Base-by-base conservation (phyloP, 1,140 invertebrate genomes). In the Caenorhabditis briggsae region DNA sequence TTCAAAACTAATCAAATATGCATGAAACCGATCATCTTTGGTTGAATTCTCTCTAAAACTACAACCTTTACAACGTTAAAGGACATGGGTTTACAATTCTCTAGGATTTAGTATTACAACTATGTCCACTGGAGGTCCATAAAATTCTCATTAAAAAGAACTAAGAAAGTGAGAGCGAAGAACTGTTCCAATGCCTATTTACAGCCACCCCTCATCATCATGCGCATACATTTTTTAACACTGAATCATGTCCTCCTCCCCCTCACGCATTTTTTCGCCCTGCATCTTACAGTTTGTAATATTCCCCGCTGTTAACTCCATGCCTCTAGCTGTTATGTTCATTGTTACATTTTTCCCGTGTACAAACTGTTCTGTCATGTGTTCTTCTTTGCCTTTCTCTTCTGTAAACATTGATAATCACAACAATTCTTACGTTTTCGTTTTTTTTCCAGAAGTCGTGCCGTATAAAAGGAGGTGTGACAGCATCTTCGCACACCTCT, bases 361-460 rank as follows among this genome's bases (percentile, higher is more conserved):
- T 50, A 78, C 70, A 78, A 78, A 78, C 70, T 46, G 70, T 50
- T 20, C 70, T 46, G 70, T 50, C 46, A 78, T 78, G 70, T 48
- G 70, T 50, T 78, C 70, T 50, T 78, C 11, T 78, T 23, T 23
- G 8, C n/a, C 20, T 41, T 78, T 48, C 33, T 46, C 14, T n/a
- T 78, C 70, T n/a, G 46, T 78, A 46, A 50, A 78, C 70, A 78
- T 78, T 78, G 70, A 78, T 78, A 78, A 78, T 78, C 70, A 78
- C 70, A 78, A 78, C 70, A 78, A 33, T 33, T 33, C 33, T 33
- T 33, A 33, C 33, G 33, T 78, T 23, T 78, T 20, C 33, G 2
- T 41, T 3, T 50, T 78, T 78, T 78, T 78, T 78, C 46, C 70
- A 50, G 46, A 50, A 50, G 46, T 78, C 20, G 46, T 33, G 46